Evolutionary conservation across 2,113 vertebrate species (phyloP).

Genomic region (Heterotilapia buettikoferi): DNA sequence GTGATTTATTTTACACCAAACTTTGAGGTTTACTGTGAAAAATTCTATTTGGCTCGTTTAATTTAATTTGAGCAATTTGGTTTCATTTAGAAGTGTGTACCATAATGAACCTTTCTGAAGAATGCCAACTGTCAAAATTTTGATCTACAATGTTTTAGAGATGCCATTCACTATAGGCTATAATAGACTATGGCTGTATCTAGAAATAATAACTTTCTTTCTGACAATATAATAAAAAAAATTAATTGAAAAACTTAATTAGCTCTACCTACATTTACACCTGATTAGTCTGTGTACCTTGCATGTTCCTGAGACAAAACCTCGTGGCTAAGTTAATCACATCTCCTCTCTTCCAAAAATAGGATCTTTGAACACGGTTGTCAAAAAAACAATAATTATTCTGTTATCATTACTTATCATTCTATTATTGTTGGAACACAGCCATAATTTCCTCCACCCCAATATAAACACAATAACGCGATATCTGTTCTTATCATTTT

Average conservation of each 20-base stretch:
- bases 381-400: background rate
- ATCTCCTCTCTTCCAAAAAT: background rate
- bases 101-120: accelerated
- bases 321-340: background rate
- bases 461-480: background rate
- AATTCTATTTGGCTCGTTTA: background rate
- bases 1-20: background rate
- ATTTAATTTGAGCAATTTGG: background rate
- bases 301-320: background rate
- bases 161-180: background rate
- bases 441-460: background rate
- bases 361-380: background rate
- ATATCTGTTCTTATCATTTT: background rate
- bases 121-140: background rate
- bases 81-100: background rate
- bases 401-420: background rate
- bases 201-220: background rate
- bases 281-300: background rate
- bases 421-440: background rate
- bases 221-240: background rate
- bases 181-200: background rate
- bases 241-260: background rate
- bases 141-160: background rate
- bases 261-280: background rate
- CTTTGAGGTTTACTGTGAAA: background rate